phyloP scores from a whole-genome alignment of 1,140 invertebrate genomes.

The Diachasma alloeum region DNA sequence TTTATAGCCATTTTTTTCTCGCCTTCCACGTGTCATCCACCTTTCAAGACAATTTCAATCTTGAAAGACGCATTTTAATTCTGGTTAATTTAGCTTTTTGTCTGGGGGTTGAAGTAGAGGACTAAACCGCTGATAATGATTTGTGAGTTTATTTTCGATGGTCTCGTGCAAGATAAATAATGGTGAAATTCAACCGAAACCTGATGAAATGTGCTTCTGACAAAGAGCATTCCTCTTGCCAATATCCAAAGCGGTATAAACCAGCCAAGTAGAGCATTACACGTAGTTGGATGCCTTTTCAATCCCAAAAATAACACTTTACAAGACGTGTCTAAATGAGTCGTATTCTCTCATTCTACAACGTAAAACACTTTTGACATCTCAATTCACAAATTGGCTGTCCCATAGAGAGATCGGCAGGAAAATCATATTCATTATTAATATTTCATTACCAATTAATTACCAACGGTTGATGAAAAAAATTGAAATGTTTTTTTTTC shows the following conservation, averaged over 20 bases:
- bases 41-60: neutral
- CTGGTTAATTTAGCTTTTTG: too few relatives aligned
- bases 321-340: neutral
- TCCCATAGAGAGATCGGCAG: too few relatives aligned
- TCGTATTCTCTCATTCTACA: neutral
- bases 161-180: constrained; percentile 12
- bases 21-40: constrained; percentile 30
- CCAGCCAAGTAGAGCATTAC: constrained; percentile 27
- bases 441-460: too few relatives aligned
- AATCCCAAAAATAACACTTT: constrained; percentile 27
- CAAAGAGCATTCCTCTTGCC: constrained; percentile 25
- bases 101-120: too few relatives aligned
- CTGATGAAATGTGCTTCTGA: constrained; percentile 5
- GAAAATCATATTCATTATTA: too few relatives aligned
- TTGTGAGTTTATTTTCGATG: neutral
- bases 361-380: neutral
- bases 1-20: constrained; percentile 17
- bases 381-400: neutral
- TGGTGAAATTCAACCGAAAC: neutral
- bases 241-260: constrained; percentile 22
- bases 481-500: too few relatives aligned
- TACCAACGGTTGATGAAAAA: too few relatives aligned
- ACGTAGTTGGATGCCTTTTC: constrained; percentile 15
- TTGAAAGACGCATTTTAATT: neutral
- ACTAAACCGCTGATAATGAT: too few relatives aligned